Evolutionary conservation across 2,113 vertebrate genomes (phyloP), one percentile per base, ranked within the genome.

Genomic region (Calidris pygmaea): DNA sequence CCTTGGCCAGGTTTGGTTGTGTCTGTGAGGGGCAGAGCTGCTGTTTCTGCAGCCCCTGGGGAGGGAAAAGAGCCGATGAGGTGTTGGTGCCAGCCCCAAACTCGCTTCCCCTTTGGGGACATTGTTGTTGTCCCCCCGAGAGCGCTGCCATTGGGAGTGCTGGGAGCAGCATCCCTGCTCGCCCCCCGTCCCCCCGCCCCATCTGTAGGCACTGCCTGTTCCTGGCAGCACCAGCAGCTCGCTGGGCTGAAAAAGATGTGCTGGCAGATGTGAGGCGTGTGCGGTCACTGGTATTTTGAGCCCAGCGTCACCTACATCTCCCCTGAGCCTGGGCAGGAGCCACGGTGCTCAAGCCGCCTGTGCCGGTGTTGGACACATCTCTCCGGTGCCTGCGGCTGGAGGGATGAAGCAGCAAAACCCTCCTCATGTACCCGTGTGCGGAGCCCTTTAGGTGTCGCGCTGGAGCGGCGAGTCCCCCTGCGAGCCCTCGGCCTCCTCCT

Each of bases 401-500:
- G 77, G 70, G 65, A 26, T 10, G 11, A 6, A 1, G 58, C 21
- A 13, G 37, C 55, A 18, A 11, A 66, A 24, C 23, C 56, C 32
- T 43, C 4, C n/a, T 4, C 8, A 4, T 80, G 88, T 79, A 37
- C 4, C 67, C 30, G 2, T 17, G 6, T 13, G 66, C 1, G 0
- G n/a, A 84, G 85, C 26, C 90, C 94, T 96, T 96, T 93, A 96
- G 92, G 89, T 96, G 95, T 97, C 67, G 67, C 70, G 17, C 87
- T 89, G 91, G 76, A 87, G 76, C 29, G n/a, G 70, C 7, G 7
- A 85, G 87, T 92, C 19, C 18, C 22, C 20, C 83, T 4, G 17
- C 1, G 19, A 71, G 55, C 66, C 48, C n/a, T 75, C 8, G 4
- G 65, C 66, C 62, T 62, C 87, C 72, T 55, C 26, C 35, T 55